Conservation (phyloP, 2,113 vertebrate species). For the Centropus bengalensis region DNA sequence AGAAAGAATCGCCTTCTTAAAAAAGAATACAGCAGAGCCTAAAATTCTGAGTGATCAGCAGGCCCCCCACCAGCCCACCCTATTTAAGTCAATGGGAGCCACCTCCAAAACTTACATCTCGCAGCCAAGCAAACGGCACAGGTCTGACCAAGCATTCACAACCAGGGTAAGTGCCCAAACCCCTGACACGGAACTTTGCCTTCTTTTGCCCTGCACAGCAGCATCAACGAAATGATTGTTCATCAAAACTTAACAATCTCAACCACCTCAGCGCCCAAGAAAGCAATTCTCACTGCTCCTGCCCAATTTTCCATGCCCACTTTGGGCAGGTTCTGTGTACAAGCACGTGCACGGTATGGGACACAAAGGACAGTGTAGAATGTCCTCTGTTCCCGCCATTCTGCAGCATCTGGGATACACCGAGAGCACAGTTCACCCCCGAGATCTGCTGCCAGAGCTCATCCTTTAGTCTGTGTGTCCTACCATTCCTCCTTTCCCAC, state of each 20-base stretch:
- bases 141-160: neutral
- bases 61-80: neutral
- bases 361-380: neutral
- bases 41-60: neutral
- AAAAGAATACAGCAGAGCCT: neutral
- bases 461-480: neutral
- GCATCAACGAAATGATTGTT: neutral
- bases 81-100: neutral
- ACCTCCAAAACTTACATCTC: neutral
- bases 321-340: neutral
- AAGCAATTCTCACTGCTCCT: neutral
- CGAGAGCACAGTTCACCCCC: neutral
- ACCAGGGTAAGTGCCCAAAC: neutral
- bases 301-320: neutral
- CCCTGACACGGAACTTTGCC: neutral
- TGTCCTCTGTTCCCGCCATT: neutral
- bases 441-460: neutral
- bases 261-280: neutral
- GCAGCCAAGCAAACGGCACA: neutral
- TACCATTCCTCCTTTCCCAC: neutral
- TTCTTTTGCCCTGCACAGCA: neutral
- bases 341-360: rapidly evolving
- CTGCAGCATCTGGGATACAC: neutral
- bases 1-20: neutral
- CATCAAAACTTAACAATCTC: neutral